Conservation (phyloP, 2,888 invertebrate genomes). For the Deilephila elpenor region DNA sequence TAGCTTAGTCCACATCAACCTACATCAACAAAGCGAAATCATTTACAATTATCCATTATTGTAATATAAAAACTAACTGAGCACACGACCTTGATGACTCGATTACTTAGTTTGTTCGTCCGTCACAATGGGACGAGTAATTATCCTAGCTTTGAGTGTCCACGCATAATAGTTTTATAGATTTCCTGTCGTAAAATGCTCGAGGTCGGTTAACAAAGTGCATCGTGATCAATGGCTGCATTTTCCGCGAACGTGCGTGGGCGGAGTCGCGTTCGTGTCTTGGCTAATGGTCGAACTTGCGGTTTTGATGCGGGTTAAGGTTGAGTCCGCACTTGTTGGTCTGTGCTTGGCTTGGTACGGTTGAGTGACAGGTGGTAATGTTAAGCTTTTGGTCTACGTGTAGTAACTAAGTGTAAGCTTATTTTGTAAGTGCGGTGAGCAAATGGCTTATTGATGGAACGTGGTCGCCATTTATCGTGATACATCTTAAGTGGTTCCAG, state of each 20-base stretch:
- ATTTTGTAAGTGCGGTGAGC: too few relatives aligned
- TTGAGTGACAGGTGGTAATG: not conserved
- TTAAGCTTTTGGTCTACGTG: too few relatives aligned
- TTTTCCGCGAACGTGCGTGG: constrained; percentile 58
- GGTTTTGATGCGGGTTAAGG: not conserved
- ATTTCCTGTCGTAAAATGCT: constrained; percentile 79
- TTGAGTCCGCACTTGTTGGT: not conserved
- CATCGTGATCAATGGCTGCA: constrained; percentile 66
- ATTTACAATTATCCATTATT: not conserved
- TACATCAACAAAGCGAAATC: not conserved
- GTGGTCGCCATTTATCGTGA: too few relatives aligned
- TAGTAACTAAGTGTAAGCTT: too few relatives aligned
- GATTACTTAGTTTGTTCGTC: constrained; percentile 36
- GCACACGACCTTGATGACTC: constrained; percentile 23
- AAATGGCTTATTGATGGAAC: too few relatives aligned
- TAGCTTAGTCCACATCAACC: not conserved
- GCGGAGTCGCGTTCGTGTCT: constrained; percentile 23
- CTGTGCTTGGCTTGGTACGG: not conserved
- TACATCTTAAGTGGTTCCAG: too few relatives aligned
- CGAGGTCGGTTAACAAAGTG: constrained; percentile 72
- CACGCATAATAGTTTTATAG: constrained; percentile 77
- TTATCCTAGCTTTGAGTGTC: constrained; percentile 72
- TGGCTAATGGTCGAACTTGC: constrained; percentile 19
- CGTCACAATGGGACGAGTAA: constrained; percentile 43
- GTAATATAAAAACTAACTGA: constrained; percentile 1